These are phyloP conservation scores for Anomalospiza imberbis DNA, from an alignment of 2,797 vertebrate genomes.

Conservation along the genomic window DNA sequence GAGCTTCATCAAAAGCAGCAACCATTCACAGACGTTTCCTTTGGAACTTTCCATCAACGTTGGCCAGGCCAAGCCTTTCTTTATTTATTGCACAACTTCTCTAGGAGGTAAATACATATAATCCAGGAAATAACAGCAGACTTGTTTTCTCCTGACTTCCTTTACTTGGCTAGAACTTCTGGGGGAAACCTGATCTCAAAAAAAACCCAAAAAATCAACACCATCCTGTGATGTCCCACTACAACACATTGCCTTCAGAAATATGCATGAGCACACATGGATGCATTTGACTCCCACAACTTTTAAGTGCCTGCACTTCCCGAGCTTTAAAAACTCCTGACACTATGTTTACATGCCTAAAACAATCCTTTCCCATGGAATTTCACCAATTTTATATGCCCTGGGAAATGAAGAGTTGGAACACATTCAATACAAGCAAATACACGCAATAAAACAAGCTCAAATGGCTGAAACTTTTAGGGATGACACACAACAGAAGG, in stretches of 20 bases:
- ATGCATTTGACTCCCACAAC: background rate
- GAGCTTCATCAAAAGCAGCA: conserved; percentile 32
- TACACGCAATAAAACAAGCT: conserved; percentile 48
- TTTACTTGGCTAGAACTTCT: background rate
- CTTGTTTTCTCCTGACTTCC: background rate
- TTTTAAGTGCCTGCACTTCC: conserved; percentile 19
- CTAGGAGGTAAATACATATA: background rate
- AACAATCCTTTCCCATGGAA: conserved; percentile 72
- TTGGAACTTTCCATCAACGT: conserved; percentile 43
- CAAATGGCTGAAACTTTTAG: conserved; percentile 27
- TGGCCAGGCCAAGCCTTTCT: background rate
- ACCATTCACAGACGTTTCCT: background rate
- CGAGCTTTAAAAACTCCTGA: conserved; percentile 33
- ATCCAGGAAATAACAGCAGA: conserved; percentile 18
- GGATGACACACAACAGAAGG: conserved; percentile 6
- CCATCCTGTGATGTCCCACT: background rate
- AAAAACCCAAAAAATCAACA: background rate
- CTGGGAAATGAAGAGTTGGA: conserved; percentile 73
- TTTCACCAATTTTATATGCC: conserved; percentile 68
- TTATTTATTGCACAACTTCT: conserved; percentile 19
- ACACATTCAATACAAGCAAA: conserved; percentile 73
- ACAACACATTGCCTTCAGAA: background rate
- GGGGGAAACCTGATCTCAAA: background rate
- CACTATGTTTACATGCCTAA: conserved; percentile 57
- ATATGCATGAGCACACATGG: background rate